Base-by-base conservation (phyloP, 2,888 invertebrate genomes). In the Athalia cordata region DNA sequence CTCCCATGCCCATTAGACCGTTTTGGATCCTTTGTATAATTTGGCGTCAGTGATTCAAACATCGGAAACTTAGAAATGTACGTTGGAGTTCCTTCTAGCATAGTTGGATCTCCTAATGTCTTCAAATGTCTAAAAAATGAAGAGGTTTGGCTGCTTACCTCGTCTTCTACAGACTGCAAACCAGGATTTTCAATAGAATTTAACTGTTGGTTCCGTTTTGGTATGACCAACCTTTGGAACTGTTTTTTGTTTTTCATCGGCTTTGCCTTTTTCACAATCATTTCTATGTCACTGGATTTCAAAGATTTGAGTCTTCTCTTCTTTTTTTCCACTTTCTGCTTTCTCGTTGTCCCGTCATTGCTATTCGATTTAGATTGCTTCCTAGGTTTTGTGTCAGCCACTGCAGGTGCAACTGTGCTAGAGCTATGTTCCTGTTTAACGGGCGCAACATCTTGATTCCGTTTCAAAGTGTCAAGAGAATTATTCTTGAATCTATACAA, bases 81-180 rank as follows among this genome's bases (percentile, higher is more conserved):
- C 15, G 15, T 47, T 13, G 72, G 72, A 47, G 13, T 59, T 72
- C 59, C 49, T 47, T 8, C 45, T 59, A 72, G 57, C 13, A 59
- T 59, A 57, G 72, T 72, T 47, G 72, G 72, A 52, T 59, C 59
- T 9, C 57, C 59, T 8, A 72, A 72, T 59, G 45, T 72, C 47
- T 52, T 72, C 47, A 3, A 59, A 11, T 47, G 57, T 47, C 59
- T 59, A 11, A 5, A 59, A 59, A 70, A 13, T 8, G 43, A 9
- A 3, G 57, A 9, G n/a, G 29, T 64, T 4, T 13, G 5, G 5
- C 15, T n/a, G 8, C 8, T 45, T 9, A n/a, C 43, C 8, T 72
- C 59, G 47, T 47, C 47, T 7, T 72, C 5, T n/a, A 11, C 59
- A 43, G 9, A 45, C 6, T 8, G 13, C 5, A 5, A 0, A 49